Evolutionary conservation across 2,888 invertebrate species (phyloP), one percentile per base, ranked within the genome.

Genomic region (Pterostichus niger): DNA sequence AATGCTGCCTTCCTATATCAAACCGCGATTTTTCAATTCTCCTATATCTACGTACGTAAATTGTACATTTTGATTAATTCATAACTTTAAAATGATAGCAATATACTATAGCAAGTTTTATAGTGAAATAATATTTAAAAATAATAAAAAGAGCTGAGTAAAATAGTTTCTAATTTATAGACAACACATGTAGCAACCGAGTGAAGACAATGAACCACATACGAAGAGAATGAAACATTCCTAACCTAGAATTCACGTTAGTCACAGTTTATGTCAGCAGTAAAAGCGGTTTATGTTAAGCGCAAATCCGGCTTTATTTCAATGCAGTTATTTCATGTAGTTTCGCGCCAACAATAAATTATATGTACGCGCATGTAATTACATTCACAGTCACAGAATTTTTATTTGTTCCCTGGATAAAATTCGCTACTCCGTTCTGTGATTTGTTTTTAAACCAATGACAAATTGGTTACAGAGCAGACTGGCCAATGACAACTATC

Each of bases 271-370:
- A 77, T 54, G 56, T 15, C 13, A 13, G 54, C 56, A 31, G 76
- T 77, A 77, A 77, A 77, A 77, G 54, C 76, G 76, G 76, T 77
- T 77, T 77, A 77, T 77, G 76, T 77, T 56, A 77, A 77, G 76
- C 76, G 40, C 54, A 77, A 77, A 77, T 77, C 76, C 76, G 35
- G 56, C 54, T 77, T 77, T 77, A 77, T 77, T 77, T 77, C 76
- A 77, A 77, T 77, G 76, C 56, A 77, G 76, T 77, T 54, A 77
- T 77, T 54, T 54, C 76, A 77, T 75, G 76, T 77, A 54, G 76
- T 56, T 77, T 54, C 76, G 76, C 56, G 76, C 56, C 49, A 75
- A 75, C 75, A 56, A 77, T 77, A 77, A 77, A 77, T 77, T 54
- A 52, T 56, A 77, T 77, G 56, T 77, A 77, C 76, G 56, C 52